Conservation (phyloP, 1,140 invertebrate species). For the Listronotus oregonensis region DNA sequence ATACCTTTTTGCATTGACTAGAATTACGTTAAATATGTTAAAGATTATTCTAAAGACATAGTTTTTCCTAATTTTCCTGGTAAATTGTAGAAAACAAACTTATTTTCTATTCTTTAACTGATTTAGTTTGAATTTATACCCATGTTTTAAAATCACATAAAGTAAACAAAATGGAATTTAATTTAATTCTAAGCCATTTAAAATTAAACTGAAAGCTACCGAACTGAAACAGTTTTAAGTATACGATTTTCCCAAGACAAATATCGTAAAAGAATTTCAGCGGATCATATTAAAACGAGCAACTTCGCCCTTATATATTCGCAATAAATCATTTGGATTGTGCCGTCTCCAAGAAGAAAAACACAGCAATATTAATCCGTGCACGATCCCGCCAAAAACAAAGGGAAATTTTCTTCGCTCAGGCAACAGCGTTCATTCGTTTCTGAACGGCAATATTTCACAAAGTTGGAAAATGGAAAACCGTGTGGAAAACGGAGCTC, state of each 20-base stretch:
- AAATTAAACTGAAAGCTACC: constrained; percentile 4
- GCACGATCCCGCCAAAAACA: constrained; percentile 32
- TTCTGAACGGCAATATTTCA: constrained; percentile 37
- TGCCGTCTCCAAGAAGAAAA: constrained; percentile 28
- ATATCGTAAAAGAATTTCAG: constrained; percentile 24
- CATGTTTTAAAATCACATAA: too few species aligned
- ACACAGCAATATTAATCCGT: constrained; percentile 37
- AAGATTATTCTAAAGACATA: too few species aligned
- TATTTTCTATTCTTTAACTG: too few species aligned
- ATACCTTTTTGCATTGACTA: too few species aligned
- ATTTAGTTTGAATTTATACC: too few species aligned
- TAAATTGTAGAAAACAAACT: too few species aligned
- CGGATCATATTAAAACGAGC: constrained; percentile 34
- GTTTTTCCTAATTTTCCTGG: too few species aligned
- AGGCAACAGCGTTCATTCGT: constrained; percentile 29
- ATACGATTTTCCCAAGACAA: constrained; percentile 19
- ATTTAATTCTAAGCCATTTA: not conserved
- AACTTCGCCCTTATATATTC: constrained; percentile 32
- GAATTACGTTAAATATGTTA: too few species aligned
- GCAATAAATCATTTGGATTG: constrained; percentile 32
- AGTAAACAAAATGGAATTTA: too few species aligned
- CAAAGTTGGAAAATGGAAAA: constrained; percentile 39
- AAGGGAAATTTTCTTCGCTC: constrained; percentile 36
- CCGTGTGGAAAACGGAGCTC: constrained; percentile 35
- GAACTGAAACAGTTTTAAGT: constrained; percentile 9